Conservation (phyloP, 35 echinoderm and acorn worm species). For the Anneissia japonica region DNA sequence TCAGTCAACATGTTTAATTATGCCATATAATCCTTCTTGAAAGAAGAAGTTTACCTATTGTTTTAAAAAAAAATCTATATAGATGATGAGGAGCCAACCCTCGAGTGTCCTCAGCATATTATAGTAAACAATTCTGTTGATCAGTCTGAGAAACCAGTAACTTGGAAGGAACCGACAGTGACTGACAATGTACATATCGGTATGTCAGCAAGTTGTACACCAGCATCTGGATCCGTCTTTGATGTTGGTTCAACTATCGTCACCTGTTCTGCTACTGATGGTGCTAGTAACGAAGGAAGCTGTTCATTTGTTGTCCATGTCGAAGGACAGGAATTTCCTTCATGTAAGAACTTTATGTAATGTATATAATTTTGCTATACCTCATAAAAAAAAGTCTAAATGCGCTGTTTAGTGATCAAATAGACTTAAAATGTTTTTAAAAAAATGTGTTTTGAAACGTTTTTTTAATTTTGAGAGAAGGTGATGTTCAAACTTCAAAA, state of each 20-base stretch:
- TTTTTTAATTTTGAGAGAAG: too few relatives aligned
- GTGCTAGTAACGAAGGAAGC: conserved; percentile 1
- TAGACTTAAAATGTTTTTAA: too few relatives aligned
- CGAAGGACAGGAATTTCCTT: not conserved
- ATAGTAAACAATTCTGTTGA: not conserved
- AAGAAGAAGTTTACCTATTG: too few relatives aligned
- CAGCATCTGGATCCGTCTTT: not conserved
- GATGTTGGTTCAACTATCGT: conserved; percentile 16
- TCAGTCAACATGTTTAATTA: too few relatives aligned
- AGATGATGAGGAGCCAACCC: conserved; percentile 12
- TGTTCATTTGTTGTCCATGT: conserved; percentile 13
- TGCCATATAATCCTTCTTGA: too few relatives aligned
- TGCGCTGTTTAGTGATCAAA: too few relatives aligned
- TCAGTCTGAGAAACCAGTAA: not conserved
- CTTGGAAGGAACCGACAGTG: not conserved
- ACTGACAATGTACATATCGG: conserved; percentile 3
- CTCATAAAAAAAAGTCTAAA: too few relatives aligned
- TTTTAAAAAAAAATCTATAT: too few relatives aligned
- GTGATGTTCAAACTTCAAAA: too few relatives aligned
- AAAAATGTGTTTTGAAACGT: too few relatives aligned
- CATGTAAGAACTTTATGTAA: too few relatives aligned
- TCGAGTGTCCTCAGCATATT: not conserved
- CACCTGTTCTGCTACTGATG: conserved; percentile 16
- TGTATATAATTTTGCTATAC: too few relatives aligned
- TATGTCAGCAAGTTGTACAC: not conserved